Evolutionary conservation across 2,797 vertebrate genomes (phyloP).

Genomic region (Rhincodon typus): DNA sequence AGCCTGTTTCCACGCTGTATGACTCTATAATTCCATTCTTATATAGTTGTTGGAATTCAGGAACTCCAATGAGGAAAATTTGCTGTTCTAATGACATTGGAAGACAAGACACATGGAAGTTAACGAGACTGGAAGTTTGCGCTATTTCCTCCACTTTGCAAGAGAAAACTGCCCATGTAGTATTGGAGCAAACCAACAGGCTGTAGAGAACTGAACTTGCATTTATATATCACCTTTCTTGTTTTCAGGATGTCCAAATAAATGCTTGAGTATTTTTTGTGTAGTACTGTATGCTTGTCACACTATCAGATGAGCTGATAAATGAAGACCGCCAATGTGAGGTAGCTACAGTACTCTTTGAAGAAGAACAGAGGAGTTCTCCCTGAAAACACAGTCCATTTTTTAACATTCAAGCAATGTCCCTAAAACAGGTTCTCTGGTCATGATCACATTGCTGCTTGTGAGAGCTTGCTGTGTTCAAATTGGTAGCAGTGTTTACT

Average conservation of each 20-base stretch:
- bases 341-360: not conserved
- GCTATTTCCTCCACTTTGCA: not conserved
- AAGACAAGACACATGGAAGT: too few species aligned
- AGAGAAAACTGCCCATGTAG: not conserved
- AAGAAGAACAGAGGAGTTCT: not conserved
- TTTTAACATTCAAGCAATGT: not conserved
- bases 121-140: too few species aligned
- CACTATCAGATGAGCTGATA: too few species aligned
- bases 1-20: too few species aligned
- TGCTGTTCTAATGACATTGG: too few species aligned
- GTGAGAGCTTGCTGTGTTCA: not conserved
- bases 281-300: too few species aligned
- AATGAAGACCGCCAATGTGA: not conserved
- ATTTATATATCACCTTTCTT: not conserved
- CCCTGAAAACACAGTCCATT: not conserved
- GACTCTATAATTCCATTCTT: too few species aligned
- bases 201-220: not conserved
- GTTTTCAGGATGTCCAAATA: not conserved
- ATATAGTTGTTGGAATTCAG: too few species aligned
- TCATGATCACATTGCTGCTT: not conserved
- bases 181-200: too few species aligned
- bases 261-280: not conserved
- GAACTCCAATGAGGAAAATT: too few species aligned
- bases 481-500: not conserved
- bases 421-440: not conserved